A percentile compares a stretch with the other conserved stretches of the same genome.
These are phyloP conservation scores for Chaetops frenatus DNA, from an alignment of 2,113 vertebrate genomes.

Conservation along the genomic window DNA sequence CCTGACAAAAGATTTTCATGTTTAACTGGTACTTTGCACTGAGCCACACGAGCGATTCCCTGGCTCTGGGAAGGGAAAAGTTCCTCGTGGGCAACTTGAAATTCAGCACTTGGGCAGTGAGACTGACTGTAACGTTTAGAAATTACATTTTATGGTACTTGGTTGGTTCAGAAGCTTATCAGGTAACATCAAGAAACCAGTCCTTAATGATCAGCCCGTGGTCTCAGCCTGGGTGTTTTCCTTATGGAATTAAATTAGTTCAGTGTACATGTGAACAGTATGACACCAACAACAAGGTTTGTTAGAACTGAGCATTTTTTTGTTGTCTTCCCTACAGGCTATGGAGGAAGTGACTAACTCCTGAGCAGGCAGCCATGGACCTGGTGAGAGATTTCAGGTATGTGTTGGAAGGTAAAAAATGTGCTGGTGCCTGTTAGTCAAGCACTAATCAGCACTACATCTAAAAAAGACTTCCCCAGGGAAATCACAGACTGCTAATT, in stretches of 20 bases:
- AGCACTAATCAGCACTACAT: neutral
- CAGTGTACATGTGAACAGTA: neutral
- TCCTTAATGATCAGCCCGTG: neutral
- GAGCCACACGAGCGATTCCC: neutral
- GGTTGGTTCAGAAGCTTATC: neutral
- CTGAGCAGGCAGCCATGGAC: neutral
- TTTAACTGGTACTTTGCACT: neutral
- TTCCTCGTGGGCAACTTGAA: neutral
- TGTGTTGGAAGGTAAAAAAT: neutral
- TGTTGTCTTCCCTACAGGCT: neutral
- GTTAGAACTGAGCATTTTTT: neutral
- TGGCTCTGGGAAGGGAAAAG: neutral
- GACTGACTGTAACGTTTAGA: neutral
- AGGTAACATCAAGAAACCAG: neutral
- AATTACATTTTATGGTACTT: neutral
- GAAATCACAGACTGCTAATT: neutral
- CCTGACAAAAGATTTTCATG: neutral
- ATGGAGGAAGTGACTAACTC: slow-evolving; percentile 13
- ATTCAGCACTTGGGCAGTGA: neutral
- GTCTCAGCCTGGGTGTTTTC: neutral
- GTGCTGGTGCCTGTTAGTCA: neutral
- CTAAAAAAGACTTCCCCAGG: neutral
- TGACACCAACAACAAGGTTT: neutral
- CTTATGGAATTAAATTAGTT: neutral
- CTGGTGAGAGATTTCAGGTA: slow-evolving; percentile 7